Base-by-base conservation (phyloP, 2,113 vertebrate species). In the Vulpes ferrilata region DNA sequence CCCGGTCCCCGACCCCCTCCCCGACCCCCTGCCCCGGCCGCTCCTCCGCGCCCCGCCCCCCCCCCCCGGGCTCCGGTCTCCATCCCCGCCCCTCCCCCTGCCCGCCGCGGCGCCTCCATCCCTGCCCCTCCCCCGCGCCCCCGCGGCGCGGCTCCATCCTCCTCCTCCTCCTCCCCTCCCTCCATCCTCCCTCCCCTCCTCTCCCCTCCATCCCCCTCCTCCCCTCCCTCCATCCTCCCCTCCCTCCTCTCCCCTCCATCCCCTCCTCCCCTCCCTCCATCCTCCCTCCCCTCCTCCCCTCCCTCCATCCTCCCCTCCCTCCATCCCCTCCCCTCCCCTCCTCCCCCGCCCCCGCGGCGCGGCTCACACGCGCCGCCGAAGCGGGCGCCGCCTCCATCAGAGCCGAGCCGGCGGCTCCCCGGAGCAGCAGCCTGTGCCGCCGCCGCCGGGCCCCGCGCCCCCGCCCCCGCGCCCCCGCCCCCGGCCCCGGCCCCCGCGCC, bases 321-420 rank as follows among this genome's bases (percentile, higher is more conserved):
- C 9, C 73, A 3, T 43, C 43, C 43, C 69, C 69, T 0, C 48
- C 69, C 11, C 6, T 1, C 7, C 12, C 64, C 7, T 17, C 64
- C n/a, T 43, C 43, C 43, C 38, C 59, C 57, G 0, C 25, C 30
- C 11, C 64, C 17, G 27, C 43, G 27, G 81, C 74, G 69, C 93
- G 57, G 53, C 88, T 94, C 84, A 20, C 93, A 9, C 93, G 97
- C 97, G 94, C 96, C 55, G 86, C 90, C 12, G 67, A 90, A 48
- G 22, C 15, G 67, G 32, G 90, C 94, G 51, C 95, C 87, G 95
- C 97, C 98, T 94, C 94, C 79, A 16, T 13, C 94, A 96, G 94
- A 96, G 95, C 94, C 80, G 30, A 90, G 97, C 87, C 79, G 65
- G 94, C 94, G 91, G 96, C 95, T 96, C 98, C 62, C 27, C 59